Percentiles rank a stretch among this genome's conserved stretches.
Conservation (phyloP, 2,888 invertebrate species). For the Smittia sp. region DNA sequence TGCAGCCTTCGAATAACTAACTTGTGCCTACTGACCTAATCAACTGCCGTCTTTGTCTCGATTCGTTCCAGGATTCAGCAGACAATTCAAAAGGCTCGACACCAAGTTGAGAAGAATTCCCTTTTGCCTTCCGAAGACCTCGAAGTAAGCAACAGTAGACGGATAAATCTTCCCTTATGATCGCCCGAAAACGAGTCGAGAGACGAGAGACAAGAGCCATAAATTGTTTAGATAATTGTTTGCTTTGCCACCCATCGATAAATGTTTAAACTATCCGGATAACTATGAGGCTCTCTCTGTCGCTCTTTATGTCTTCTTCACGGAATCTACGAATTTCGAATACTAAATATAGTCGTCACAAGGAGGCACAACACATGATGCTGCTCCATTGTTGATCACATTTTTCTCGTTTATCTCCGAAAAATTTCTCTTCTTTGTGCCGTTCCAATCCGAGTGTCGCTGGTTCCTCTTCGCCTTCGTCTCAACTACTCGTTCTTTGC, state of each 20-base stretch:
- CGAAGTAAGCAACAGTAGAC: background rate
- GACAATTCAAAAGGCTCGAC: background rate
- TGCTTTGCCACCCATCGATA: constrained; percentile 41
- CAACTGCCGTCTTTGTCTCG: constrained; percentile 28
- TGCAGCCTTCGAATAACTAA: constrained; percentile 5
- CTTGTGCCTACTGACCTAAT: constrained; percentile 39
- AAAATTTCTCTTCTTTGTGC: constrained; percentile 17
- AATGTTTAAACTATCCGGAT: constrained; percentile 35
- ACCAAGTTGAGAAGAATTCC: background rate
- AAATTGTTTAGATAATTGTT: constrained; percentile 41
- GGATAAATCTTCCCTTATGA: background rate
- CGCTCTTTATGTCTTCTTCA: constrained; percentile 10
- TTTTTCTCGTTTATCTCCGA: constrained; percentile 9
- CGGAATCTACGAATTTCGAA: constrained; percentile 13
- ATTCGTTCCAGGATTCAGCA: background rate
- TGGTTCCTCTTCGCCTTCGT: background rate
- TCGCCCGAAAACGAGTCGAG: background rate
- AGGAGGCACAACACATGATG: constrained; percentile 35
- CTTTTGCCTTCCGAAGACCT: background rate
- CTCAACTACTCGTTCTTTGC: background rate
- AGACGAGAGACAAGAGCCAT: constrained; percentile 25
- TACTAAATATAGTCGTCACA: constrained; percentile 40
- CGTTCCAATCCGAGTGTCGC: constrained; percentile 13
- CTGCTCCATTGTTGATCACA: constrained; percentile 27
- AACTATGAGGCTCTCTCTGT: constrained; percentile 4